Evolutionary conservation across 2,113 vertebrate species (phyloP).

Genomic region (Grus americana): DNA sequence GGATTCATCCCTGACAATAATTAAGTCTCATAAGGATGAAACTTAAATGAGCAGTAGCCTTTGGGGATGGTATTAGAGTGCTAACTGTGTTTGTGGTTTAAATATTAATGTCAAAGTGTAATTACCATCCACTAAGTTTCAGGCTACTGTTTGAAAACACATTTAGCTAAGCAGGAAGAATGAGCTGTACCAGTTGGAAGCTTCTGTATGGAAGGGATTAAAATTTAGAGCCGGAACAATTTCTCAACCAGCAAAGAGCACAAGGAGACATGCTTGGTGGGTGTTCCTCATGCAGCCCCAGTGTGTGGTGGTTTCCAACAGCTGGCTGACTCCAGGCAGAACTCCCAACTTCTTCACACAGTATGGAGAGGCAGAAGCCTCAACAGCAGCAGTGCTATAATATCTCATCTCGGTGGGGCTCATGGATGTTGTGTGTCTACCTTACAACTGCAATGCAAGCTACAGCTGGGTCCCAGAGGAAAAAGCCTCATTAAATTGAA

Average conservation of each 20-base stretch:
- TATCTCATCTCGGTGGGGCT: not conserved
- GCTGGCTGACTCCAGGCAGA: not conserved
- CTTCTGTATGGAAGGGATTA: not conserved
- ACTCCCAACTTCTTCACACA: not conserved
- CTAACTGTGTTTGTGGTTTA: conserved; percentile 78
- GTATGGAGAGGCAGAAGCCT: not conserved
- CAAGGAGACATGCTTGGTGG: not conserved
- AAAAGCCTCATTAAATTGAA: not conserved
- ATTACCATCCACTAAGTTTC: conserved; percentile 63
- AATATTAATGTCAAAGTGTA: conserved; percentile 78
- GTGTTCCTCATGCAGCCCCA: not conserved
- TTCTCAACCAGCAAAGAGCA: conserved; percentile 15
- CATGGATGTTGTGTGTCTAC: not conserved
- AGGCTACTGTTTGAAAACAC: conserved; percentile 59
- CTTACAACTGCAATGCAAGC: not conserved
- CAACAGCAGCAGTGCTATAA: not conserved
- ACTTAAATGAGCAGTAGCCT: conserved; percentile 70
- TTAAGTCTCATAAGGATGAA: conserved; percentile 73
- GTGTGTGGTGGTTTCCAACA: not conserved
- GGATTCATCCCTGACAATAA: conserved; percentile 76
- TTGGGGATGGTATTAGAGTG: conserved; percentile 68
- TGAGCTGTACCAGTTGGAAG: conserved; percentile 9
- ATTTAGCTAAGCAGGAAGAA: conserved; percentile 31
- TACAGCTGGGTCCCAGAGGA: not conserved
- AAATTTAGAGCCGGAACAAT: not conserved